Base-by-base conservation (phyloP, 2,113 vertebrate species). In the Pollachius pollachius region DNA sequence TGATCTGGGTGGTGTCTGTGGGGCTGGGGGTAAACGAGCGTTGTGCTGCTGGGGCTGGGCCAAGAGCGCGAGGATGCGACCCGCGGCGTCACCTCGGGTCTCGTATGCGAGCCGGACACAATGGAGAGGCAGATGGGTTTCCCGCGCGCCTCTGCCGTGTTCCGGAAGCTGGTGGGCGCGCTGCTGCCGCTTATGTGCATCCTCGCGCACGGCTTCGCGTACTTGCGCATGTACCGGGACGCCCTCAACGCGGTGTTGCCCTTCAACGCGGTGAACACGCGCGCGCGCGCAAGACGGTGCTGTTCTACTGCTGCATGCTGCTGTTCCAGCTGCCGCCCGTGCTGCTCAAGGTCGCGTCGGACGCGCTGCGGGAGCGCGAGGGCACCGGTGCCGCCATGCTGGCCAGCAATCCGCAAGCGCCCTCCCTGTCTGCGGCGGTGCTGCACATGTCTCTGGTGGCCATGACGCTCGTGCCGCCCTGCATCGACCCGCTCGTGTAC, bases 401-500 rank as follows among this genome's bases (percentile, higher is more conserved):
- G 15, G 21, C 18, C 5, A 60, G 3, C 18, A n/a, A 12, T 12
- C 58, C 25, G 11, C 21, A 63, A 12, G 30, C 16, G 0, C 71
- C 60, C 5, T 73, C 81, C 5, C 34, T 8, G 5, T 56, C 27
- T 0, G 81, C 78, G 0, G 72, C 68, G 2, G 59, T 15, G 7
- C 60, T 89, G 4, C 88, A 88, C 75, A 56, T 91, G 56, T 67
- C 60, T 0, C 67, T 89, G 73, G 60, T 88, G 71, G 19, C 76
- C 0, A 18, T 78, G 72, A 75, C 87, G 1, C 15, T 86, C 1
- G 74, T 90, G 57, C 84, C 83, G 0, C 89, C 88, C 6, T 87
- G 83, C 64, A 76, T 89, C 54, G 89, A 91, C 73, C 90, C 89
- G 1, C 80, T 90, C 25, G 75, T 90, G 27, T 89, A 83, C 65